These are phyloP conservation scores for Terebella lapidaria DNA, from an alignment of 2,888 invertebrate genomes.

Conservation along the genomic window DNA sequence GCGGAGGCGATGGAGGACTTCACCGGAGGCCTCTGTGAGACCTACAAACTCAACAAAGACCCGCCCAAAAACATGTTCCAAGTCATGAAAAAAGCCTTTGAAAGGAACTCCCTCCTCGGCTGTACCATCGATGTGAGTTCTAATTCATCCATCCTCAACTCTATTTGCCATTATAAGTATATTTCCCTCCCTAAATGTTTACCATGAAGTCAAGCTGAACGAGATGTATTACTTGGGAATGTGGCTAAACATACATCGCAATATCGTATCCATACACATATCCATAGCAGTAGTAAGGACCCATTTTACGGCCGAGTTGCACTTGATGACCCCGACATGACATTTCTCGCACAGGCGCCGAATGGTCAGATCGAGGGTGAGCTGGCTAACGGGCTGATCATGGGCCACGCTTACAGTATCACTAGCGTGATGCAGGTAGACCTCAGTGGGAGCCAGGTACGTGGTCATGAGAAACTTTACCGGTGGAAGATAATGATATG, in stretches of 20 bases:
- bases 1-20: constrained; percentile 99
- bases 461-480: background rate
- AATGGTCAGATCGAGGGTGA: constrained; percentile 64
- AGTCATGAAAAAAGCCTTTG: constrained; percentile 72
- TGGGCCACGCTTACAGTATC: constrained; percentile 35
- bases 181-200: too few species aligned
- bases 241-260: too few species aligned
- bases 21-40: constrained; percentile 60
- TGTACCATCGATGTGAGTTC: constrained; percentile 74
- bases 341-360: constrained; percentile 1
- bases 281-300: too few species aligned
- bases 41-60: constrained; percentile 35
- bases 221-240: too few species aligned
- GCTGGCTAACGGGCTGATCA: constrained; percentile 54
- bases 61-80: constrained; percentile 52
- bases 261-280: too few species aligned
- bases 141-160: background rate
- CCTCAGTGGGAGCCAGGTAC: background rate
- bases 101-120: constrained; percentile 86
- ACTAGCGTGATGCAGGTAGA: constrained; percentile 57
- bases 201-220: too few species aligned
- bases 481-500: background rate
- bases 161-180: background rate
- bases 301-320: too few species aligned
- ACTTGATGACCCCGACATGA: too few species aligned